Conservation (phyloP, 2,888 invertebrate species). For the Andricus curvator region DNA sequence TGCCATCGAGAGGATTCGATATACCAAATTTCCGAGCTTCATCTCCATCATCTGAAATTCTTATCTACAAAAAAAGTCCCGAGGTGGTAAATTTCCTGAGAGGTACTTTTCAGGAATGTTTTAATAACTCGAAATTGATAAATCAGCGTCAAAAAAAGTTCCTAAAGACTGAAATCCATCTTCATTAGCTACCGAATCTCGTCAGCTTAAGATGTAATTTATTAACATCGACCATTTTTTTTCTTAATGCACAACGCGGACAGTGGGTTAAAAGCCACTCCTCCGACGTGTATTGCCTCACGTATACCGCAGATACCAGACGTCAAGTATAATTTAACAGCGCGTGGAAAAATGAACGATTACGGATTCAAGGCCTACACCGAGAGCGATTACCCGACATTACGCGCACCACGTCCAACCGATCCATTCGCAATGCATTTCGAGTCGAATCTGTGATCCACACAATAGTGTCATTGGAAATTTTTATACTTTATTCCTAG, state of each 20-base stretch:
- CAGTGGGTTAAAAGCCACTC: constrained; percentile 41
- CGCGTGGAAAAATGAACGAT: constrained; percentile 63
- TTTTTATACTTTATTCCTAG: constrained; percentile 28
- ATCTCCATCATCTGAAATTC: too few species aligned
- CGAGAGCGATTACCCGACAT: constrained; percentile 53
- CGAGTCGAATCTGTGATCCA: constrained; percentile 44
- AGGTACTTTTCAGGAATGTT: background rate
- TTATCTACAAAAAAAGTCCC: too few species aligned
- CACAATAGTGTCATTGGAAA: constrained; percentile 30
- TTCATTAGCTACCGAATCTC: constrained; percentile 30
- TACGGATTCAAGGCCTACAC: constrained; percentile 66
- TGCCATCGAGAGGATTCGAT: background rate
- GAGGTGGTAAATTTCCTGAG: background rate
- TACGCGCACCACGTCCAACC: constrained; percentile 47
- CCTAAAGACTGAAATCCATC: constrained; percentile 21
- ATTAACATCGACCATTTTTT: constrained; percentile 24
- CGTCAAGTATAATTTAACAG: constrained; percentile 60
- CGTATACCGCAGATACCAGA: constrained; percentile 42
- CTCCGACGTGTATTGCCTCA: constrained; percentile 35
- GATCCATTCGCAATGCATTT: constrained; percentile 53
- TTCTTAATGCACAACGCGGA: constrained; percentile 19
- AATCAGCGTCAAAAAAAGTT: background rate
- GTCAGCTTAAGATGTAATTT: constrained; percentile 25
- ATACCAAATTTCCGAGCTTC: too few species aligned
- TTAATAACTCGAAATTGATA: background rate